phyloP scores from a whole-genome alignment of 2,797 vertebrate species.

The Molothrus ater region DNA sequence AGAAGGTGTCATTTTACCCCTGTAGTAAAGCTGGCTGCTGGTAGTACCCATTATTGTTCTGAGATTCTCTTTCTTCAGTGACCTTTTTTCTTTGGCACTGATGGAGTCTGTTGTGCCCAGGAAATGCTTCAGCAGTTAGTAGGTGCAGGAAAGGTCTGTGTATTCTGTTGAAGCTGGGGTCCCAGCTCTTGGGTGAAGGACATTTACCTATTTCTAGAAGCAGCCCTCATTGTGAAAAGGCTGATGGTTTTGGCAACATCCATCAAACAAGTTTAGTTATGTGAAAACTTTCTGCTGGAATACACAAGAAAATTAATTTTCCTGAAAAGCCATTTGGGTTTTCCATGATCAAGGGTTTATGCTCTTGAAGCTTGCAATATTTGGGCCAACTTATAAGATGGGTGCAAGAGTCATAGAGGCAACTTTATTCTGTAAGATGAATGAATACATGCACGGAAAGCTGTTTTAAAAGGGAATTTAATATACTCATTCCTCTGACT shows the following conservation, averaged over 20 bases:
- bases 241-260: slow-evolving; percentile 43
- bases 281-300: slow-evolving; percentile 50
- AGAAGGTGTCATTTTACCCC: background rate
- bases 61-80: background rate
- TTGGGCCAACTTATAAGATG: background rate
- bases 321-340: slow-evolving; percentile 37
- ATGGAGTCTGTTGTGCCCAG: background rate
- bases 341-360: slow-evolving; percentile 19
- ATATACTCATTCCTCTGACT: background rate
- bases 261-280: slow-evolving; percentile 47
- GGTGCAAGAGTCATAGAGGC: background rate
- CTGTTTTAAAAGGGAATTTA: background rate
- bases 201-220: slow-evolving; percentile 61
- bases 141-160: slow-evolving; percentile 36
- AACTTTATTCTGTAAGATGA: background rate
- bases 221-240: slow-evolving; percentile 43
- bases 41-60: background rate
- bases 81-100: slow-evolving; percentile 14
- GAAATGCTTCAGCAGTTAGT: background rate
- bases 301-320: slow-evolving; percentile 57
- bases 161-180: slow-evolving; percentile 11
- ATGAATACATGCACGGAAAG: background rate
- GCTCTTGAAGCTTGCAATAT: background rate
- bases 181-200: slow-evolving; percentile 4
- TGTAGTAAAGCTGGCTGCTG: background rate